Percentiles rank a stretch among this genome's conserved stretches.
phyloP scores from a whole-genome alignment of 1,140 invertebrate species.

The Lepidotrigona ventralis region DNA sequence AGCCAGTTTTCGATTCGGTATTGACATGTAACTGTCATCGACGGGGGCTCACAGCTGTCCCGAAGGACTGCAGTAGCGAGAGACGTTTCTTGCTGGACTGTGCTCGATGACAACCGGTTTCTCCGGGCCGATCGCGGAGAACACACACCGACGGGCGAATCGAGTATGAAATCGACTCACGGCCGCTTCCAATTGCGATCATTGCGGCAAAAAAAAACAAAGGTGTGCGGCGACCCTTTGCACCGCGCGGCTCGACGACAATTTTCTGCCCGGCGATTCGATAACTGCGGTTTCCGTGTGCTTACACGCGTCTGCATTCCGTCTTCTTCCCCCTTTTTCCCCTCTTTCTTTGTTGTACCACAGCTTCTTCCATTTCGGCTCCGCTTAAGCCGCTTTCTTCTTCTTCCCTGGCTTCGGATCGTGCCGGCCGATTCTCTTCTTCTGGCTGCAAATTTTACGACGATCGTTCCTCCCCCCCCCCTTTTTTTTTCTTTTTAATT shows the following conservation, averaged over 20 bases:
- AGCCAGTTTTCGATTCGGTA: conserved; percentile 73
- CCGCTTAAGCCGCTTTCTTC: conserved; percentile 8
- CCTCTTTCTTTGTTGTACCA: background rate
- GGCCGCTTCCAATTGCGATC: conserved; percentile 73
- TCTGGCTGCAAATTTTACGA: background rate
- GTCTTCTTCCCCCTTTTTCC: background rate
- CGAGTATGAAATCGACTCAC: conserved; percentile 68
- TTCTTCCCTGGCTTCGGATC: background rate
- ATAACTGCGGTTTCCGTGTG: conserved; percentile 45
- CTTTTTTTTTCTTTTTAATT: too few relatives aligned
- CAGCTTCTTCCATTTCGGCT: conserved; percentile 4
- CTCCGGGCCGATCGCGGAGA: conserved; percentile 10
- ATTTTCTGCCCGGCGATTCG: conserved; percentile 64
- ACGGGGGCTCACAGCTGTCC: conserved; percentile 59
- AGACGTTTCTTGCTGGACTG: conserved; percentile 36
- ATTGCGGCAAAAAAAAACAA: conserved; percentile 72
- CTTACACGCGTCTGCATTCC: conserved; percentile 54
- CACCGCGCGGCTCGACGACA: conserved; percentile 37
- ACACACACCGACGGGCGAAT: conserved; percentile 42
- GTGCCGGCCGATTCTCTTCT: background rate
- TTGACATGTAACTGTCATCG: conserved; percentile 79
- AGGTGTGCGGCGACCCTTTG: conserved; percentile 67
- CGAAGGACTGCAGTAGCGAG: conserved; percentile 30
- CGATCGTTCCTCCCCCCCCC: too few relatives aligned
- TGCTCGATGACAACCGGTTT: conserved; percentile 59